These are phyloP conservation scores for Chrysodeixis includens DNA, from an alignment of 2,888 invertebrate species.

Conservation along the genomic window DNA sequence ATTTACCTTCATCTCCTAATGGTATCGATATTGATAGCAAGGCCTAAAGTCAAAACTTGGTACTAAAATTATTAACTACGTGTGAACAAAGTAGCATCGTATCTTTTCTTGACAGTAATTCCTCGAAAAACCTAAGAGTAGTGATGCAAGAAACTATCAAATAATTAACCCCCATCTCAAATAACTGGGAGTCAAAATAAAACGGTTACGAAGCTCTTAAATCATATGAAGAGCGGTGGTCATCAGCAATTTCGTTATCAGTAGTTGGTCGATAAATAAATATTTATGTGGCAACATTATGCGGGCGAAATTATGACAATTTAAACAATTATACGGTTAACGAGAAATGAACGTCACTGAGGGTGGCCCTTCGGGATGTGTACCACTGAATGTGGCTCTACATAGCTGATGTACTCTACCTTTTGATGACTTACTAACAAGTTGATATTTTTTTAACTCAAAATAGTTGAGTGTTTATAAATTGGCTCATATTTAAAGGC, in stretches of 20 bases:
- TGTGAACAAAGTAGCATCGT: too few relatives aligned
- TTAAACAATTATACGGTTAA: constrained; percentile 84
- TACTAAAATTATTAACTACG: too few relatives aligned
- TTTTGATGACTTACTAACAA: neutral
- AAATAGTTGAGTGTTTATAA: too few relatives aligned
- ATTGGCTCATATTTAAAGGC: neutral
- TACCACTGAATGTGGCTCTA: constrained; percentile 61
- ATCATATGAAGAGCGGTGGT: constrained; percentile 63
- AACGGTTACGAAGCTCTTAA: constrained; percentile 60
- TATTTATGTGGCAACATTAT: constrained; percentile 80
- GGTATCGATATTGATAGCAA: too few relatives aligned
- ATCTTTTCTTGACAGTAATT: neutral
- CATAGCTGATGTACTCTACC: constrained; percentile 18
- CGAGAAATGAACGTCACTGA: constrained; percentile 71
- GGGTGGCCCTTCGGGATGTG: constrained; percentile 67
- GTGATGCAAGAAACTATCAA: neutral
- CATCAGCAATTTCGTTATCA: constrained; percentile 69
- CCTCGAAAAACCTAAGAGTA: neutral
- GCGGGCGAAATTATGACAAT: constrained; percentile 84
- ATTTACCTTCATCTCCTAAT: too few relatives aligned
- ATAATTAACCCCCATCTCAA: constrained; percentile 25
- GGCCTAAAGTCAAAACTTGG: too few relatives aligned
- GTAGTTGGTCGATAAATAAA: constrained; percentile 75
- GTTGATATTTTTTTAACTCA: neutral
- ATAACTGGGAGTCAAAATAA: constrained; percentile 31